These are phyloP conservation scores for Apodemia zela DNA, from an alignment of 2,888 invertebrate genomes.

Conservation along the genomic window DNA sequence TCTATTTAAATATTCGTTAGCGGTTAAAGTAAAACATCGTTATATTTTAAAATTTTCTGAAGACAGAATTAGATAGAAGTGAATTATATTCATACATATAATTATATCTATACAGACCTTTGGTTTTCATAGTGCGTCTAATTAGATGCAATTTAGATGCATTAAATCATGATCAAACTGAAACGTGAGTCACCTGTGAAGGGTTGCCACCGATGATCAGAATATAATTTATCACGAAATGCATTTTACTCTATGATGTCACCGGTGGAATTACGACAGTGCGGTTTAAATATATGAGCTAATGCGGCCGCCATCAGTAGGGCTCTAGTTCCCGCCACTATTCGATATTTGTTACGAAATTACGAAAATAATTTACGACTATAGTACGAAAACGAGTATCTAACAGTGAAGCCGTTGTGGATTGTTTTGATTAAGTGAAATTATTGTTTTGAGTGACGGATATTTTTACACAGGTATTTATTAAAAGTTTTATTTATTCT, in stretches of 20 bases:
- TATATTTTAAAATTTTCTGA: too few species aligned
- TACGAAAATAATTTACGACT: slow-evolving; percentile 31
- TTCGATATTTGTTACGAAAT: slow-evolving; percentile 20
- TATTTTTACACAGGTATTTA: not conserved
- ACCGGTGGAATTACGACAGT: slow-evolving; percentile 55
- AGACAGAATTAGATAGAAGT: too few species aligned
- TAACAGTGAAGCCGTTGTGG: slow-evolving; percentile 7
- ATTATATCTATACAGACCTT: too few species aligned
- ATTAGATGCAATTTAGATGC: not conserved
- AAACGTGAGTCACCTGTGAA: slow-evolving; percentile 18
- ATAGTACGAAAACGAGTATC: slow-evolving; percentile 1
- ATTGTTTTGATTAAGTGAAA: not conserved
- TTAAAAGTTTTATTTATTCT: too few species aligned
- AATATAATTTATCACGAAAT: slow-evolving; percentile 22
- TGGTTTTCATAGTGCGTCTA: not conserved
- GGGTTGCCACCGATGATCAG: not conserved
- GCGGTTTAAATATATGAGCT: slow-evolving; percentile 56
- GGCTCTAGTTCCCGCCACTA: slow-evolving; percentile 50
- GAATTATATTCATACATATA: too few species aligned
- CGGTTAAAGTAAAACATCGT: not conserved
- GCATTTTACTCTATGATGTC: slow-evolving; percentile 61
- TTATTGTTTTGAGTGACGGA: not conserved
- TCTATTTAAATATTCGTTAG: not conserved
- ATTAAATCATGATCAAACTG: slow-evolving; percentile 4
- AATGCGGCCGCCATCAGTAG: slow-evolving; percentile 53